phyloP scores from a whole-genome alignment of 2,797 vertebrate genomes.

The Sebastes kiyomatsui region DNA sequence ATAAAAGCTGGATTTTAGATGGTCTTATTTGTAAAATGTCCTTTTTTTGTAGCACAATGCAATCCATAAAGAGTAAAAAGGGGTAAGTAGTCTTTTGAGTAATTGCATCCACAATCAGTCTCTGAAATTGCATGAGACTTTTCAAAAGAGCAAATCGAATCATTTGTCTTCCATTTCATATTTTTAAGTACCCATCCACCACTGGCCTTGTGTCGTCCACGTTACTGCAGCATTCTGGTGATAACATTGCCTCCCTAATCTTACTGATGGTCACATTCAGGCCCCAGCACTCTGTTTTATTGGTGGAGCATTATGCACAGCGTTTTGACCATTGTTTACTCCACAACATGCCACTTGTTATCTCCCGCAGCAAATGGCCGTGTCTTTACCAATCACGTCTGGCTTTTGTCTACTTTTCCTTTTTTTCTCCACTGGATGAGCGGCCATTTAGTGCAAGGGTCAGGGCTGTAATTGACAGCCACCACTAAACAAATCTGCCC shows the following conservation, averaged over 20 bases:
- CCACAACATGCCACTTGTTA: constrained; percentile 78
- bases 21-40: not conserved
- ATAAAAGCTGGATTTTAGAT: not conserved
- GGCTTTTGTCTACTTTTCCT: constrained; percentile 74
- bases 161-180: constrained; percentile 67
- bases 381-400: constrained; percentile 82
- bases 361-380: constrained; percentile 71
- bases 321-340: constrained; percentile 75
- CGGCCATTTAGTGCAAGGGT: constrained; percentile 82
- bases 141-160: constrained; percentile 64
- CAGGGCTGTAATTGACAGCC: constrained; percentile 89
- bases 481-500: constrained; percentile 89
- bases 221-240: constrained; percentile 48
- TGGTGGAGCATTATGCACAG: constrained; percentile 58
- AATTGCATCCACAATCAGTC: constrained; percentile 64
- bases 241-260: constrained; percentile 69
- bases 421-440: constrained; percentile 65
- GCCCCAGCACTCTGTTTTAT: constrained; percentile 78
- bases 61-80: constrained; percentile 8
- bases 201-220: constrained; percentile 27
- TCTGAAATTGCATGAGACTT: constrained; percentile 62
- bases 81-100: constrained; percentile 27
- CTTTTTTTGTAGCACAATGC: not conserved
- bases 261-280: constrained; percentile 69
- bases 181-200: constrained; percentile 63